Base-by-base conservation (phyloP, 2,888 invertebrate genomes). In the Drosophila picticornis region DNA sequence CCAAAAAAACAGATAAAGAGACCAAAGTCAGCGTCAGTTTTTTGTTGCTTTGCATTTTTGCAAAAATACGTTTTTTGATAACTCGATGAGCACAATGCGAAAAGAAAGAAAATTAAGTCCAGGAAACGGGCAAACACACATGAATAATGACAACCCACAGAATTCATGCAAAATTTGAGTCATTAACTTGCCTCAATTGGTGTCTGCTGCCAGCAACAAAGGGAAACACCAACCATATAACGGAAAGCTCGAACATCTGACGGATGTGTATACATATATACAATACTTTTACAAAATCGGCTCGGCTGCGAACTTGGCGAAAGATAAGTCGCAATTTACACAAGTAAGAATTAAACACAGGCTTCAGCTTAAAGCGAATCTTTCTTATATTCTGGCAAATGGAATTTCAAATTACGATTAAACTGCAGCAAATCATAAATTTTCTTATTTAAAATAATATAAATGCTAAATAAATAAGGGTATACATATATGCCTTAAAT, bases 61-160 rank as follows among this genome's bases (percentile, higher is more conserved):
- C 27, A 52, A 69, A 76, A 81, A 75, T 75, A 65, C 69, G 13
- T 38, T 65, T 74, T 80, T 64, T 66, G 59, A 67, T 79, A 77
- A 83, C 73, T 86, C 80, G 77, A 86, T 77, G 68, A 67, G 56
- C 69, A 72, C 56, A 81, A 81, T 65, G 77, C 66, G 61, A 74
- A 72, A 70, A 72, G 61, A 79, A 83, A 74, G 81, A 82, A 84
- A 83, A 79, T 69, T 48, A 46, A 64, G 57, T 61, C 71, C 85
- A 84, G 88, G 84, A 84, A 84, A 56, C 72, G 71, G 51, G 67
- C 40, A 75, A 50, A 4, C 55, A 55, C 11, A 53, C 34, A 36
- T 36, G 59, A 67, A 64, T 72, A 70, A 79, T 67, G 77, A 77
- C 51, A 72, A 61, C 46, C 59, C 58, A 61, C 62, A 51, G 72